These are phyloP conservation scores for Buathra laborator DNA, from an alignment of 2,888 invertebrate genomes.

Conservation along the genomic window DNA sequence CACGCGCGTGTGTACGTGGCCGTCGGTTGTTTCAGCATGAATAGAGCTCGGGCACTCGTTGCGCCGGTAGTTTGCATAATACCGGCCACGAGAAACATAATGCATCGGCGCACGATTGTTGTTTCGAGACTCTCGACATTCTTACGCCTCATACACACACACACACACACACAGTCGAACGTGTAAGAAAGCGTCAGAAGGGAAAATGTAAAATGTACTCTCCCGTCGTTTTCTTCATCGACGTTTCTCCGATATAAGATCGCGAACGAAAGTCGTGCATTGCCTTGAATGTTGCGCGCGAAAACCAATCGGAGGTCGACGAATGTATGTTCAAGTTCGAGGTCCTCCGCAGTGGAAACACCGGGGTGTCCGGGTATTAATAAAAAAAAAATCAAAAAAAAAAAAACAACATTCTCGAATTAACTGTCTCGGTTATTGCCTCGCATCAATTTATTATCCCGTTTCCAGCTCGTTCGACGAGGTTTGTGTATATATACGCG, in stretches of 20 bases:
- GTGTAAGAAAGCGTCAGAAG: not conserved
- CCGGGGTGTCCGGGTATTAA: conserved; percentile 21
- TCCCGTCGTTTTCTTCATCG: conserved; percentile 20
- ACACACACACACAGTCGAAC: not conserved
- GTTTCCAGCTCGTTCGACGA: conserved; percentile 65
- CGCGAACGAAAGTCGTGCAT: not conserved
- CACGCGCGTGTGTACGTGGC: conserved; percentile 29
- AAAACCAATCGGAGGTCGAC: conserved; percentile 5
- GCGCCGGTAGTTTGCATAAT: conserved; percentile 63
- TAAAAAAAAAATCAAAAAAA: conserved; percentile 19
- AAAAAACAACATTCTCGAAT: conserved; percentile 45
- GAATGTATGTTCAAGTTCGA: conserved; percentile 22
- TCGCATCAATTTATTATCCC: conserved; percentile 68
- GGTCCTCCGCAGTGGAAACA: conserved; percentile 30
- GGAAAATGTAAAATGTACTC: conserved; percentile 22
- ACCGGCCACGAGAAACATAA: conserved; percentile 53
- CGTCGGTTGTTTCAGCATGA: conserved; percentile 29
- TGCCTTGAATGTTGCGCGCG: not conserved
- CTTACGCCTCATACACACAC: conserved; percentile 38
- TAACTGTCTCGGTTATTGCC: conserved; percentile 68
- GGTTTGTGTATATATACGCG: conserved; percentile 42
- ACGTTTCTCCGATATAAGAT: conserved; percentile 3
- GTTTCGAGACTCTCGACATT: conserved; percentile 37
- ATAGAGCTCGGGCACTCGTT: conserved; percentile 41
- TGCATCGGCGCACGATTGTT: conserved; percentile 46